Evolutionary conservation across 2,113 vertebrate genomes (phyloP).

Genomic region (Desmodus rotundus): DNA sequence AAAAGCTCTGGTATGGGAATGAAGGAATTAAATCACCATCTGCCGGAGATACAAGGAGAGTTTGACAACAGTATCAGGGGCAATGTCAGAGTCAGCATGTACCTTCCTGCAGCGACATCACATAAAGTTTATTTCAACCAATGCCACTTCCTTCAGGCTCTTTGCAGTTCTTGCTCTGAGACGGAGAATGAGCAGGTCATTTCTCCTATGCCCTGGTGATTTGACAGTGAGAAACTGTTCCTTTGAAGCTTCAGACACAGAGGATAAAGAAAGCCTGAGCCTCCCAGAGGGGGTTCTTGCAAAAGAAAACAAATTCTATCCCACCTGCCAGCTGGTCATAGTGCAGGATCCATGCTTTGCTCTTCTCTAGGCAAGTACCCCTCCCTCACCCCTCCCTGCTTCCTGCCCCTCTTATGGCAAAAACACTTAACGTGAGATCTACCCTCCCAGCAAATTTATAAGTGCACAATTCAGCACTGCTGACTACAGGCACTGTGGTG

Average conservation of each 20-base stretch:
- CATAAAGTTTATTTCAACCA: constrained; percentile 1
- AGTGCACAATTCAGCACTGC: background rate
- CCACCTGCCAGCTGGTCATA: background rate
- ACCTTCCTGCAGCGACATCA: background rate
- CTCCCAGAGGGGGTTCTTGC: background rate
- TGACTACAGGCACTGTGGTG: background rate
- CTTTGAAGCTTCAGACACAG: constrained; percentile 31
- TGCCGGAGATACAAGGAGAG: background rate
- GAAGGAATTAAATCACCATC: background rate
- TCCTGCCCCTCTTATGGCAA: background rate
- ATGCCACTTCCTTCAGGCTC: background rate
- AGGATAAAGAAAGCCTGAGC: constrained; percentile 2
- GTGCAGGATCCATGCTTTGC: background rate
- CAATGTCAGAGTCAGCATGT: background rate
- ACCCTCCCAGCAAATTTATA: background rate
- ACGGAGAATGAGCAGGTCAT: background rate
- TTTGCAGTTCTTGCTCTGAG: background rate
- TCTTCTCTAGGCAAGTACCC: background rate
- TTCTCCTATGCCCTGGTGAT: background rate
- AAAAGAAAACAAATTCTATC: background rate
- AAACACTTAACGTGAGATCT: background rate
- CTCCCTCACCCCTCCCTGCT: background rate
- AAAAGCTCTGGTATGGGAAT: background rate
- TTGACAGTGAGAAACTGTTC: background rate
- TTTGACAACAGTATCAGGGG: background rate